Evolutionary conservation across 2,797 vertebrate species (phyloP), one percentile per base, ranked within the genome.

Genomic region (Danio jaintianensis): DNA sequence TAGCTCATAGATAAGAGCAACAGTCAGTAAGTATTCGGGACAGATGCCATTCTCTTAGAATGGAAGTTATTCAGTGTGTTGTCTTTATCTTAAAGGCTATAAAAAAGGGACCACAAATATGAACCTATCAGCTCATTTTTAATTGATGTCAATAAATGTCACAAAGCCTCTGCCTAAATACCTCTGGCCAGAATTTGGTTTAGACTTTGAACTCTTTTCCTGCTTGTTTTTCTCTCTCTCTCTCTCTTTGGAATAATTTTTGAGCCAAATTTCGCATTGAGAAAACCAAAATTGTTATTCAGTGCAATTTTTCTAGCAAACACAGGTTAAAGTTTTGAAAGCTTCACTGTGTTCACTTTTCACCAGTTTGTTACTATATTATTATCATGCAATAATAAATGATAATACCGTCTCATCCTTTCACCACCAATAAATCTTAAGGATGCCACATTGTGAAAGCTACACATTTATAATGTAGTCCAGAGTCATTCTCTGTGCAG

Each of bases 201-300:
- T 58, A 79, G 56, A 79, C 77, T 71, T 79, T 63, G 77, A 71
- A 36, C 77, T 71, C 58, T 18, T 62, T 0, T 7, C 22, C 29
- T 29, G 9, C 13, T 40, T 43, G 2, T 10, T 22, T 61, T 6
- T 12, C 29, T 36, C 4, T 1, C 36, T 0, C 6, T 11, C n/a
- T 52, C n/a, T 53, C 4, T n/a, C 3, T 69, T 52, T 12, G 20
- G n/a, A n/a, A n/a, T 52, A 11, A 0, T 36, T 18, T 7, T 7
- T 42, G 16, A 55, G 38, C 4, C n/a, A 42, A 5, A 42, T 55
- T 42, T 56, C 18, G n/a, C 18, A n/a, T 16, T 0, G 36, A 55
- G n/a, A 5, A 36, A 10, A 2, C 16, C 2, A 10, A 20, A 38
- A 18, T 5, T 18, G 4, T 7, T 7, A 20, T 64, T 20, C 16